Conservation (phyloP, 2,113 vertebrate genomes). For the Pleuronectes platessa region DNA sequence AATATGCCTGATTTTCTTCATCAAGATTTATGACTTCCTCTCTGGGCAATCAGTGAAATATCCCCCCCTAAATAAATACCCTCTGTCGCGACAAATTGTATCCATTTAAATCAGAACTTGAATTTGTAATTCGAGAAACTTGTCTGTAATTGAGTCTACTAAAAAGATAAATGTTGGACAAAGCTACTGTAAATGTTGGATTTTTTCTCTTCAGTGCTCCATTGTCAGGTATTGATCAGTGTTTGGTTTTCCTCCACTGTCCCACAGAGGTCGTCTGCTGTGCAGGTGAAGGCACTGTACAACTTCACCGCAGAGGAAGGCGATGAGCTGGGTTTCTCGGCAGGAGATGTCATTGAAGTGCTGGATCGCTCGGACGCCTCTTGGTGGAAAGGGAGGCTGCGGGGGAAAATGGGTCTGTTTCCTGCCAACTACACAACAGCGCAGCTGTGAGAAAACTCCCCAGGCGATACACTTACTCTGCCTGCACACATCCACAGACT, state of each 20-base stretch:
- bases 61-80: too few species aligned
- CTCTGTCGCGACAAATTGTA: too few species aligned
- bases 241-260: background rate
- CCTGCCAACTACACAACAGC: conserved; percentile 90
- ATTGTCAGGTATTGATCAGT: background rate
- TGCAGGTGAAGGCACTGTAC: conserved; percentile 89
- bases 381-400: conserved; percentile 93
- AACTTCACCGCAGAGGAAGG: conserved; percentile 89
- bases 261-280: conserved; percentile 39
- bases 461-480: background rate
- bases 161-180: too few species aligned
- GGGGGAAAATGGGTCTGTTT: conserved; percentile 88
- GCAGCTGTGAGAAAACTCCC: conserved; percentile 46
- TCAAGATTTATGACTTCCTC: too few species aligned
- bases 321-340: conserved; percentile 90
- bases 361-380: conserved; percentile 87
- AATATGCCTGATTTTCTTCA: too few species aligned
- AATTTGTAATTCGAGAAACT: too few species aligned
- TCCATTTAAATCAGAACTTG: too few species aligned
- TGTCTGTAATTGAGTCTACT: too few species aligned
- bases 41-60: too few species aligned
- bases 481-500: conserved; percentile 2
- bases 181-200: too few species aligned
- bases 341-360: conserved; percentile 90
- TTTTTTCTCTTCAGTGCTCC: background rate